Conservation (phyloP, 2,113 vertebrate species). For the Ceuthmochares aereus region DNA sequence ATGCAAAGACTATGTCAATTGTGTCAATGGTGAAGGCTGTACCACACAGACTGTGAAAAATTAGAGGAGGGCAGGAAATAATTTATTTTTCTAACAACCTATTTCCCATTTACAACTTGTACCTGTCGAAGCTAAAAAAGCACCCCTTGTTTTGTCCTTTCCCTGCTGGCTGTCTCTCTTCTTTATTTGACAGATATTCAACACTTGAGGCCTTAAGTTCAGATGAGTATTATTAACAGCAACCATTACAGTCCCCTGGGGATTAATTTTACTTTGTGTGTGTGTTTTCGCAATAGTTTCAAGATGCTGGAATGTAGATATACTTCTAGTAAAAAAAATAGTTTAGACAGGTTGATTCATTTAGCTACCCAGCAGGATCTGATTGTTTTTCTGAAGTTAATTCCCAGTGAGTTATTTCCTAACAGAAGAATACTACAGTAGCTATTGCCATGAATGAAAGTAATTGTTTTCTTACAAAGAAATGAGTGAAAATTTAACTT, state of each 20-base stretch:
- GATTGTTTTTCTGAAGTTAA: slow-evolving; percentile 70
- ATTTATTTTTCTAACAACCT: slow-evolving; percentile 71
- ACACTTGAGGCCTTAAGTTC: slow-evolving; percentile 53
- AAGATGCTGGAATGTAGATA: slow-evolving; percentile 72
- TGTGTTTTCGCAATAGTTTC: slow-evolving; percentile 66
- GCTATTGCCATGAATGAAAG: neutral
- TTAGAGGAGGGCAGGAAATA: slow-evolving; percentile 63
- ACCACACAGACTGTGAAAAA: slow-evolving; percentile 73
- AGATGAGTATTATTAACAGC: slow-evolving; percentile 68
- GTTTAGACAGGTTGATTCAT: slow-evolving; percentile 75
- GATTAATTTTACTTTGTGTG: slow-evolving; percentile 64
- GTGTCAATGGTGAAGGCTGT: slow-evolving; percentile 42
- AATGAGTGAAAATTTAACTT: neutral
- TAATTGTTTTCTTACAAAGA: neutral
- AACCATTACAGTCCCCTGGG: slow-evolving; percentile 56
- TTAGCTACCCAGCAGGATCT: slow-evolving; percentile 64
- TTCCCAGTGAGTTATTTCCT: slow-evolving; percentile 55
- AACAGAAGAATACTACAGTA: neutral
- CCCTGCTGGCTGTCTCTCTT: slow-evolving; percentile 32
- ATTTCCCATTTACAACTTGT: slow-evolving; percentile 67
- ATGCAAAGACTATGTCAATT: slow-evolving; percentile 45
- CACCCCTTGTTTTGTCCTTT: slow-evolving; percentile 19
- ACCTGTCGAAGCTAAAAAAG: slow-evolving; percentile 65
- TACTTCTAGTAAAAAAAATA: slow-evolving; percentile 60
- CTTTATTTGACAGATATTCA: slow-evolving; percentile 67